These are phyloP conservation scores for Bactericera cockerelli DNA, from an alignment of 1,140 invertebrate genomes.

Conservation along the genomic window DNA sequence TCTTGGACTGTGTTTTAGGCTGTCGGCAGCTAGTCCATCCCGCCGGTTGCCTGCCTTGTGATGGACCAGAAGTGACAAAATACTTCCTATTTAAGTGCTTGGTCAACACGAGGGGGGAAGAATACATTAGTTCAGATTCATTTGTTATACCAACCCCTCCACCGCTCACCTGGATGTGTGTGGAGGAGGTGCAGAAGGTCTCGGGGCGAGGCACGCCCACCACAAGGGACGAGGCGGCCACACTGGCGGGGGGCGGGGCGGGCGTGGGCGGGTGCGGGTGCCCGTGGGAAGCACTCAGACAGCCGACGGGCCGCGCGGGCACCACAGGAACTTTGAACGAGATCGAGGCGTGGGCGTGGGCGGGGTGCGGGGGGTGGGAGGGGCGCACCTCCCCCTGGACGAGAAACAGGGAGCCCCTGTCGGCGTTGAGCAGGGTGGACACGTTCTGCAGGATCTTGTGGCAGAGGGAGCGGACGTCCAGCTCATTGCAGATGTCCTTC, in stretches of 20 bases:
- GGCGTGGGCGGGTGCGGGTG: not conserved
- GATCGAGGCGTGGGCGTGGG: not conserved
- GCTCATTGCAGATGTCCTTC: conserved; percentile 90
- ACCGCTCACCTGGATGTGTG: not conserved
- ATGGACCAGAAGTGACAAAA: too few species aligned
- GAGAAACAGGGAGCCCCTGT: conserved; percentile 82
- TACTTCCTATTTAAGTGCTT: too few species aligned
- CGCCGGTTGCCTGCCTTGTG: too few species aligned
- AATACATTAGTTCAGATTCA: too few species aligned
- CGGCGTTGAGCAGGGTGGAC: conserved; percentile 76
- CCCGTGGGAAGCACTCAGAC: not conserved
- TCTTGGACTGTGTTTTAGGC: too few species aligned
- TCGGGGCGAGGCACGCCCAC: conserved; percentile 21
- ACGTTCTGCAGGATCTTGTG: conserved; percentile 95
- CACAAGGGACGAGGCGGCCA: conserved; percentile 18
- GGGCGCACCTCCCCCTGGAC: conserved; percentile 55
- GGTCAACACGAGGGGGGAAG: too few species aligned
- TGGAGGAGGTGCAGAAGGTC: conserved; percentile 2
- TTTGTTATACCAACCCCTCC: too few species aligned
- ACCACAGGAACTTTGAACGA: conserved; percentile 12
- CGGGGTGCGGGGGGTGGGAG: not conserved
- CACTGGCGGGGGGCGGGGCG: not conserved
- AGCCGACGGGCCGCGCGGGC: not conserved
- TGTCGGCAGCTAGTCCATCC: too few species aligned
- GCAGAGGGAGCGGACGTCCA: conserved; percentile 81